Conservation (phyloP, 2,113 vertebrate species). For the Ivindomyrus marchei region DNA sequence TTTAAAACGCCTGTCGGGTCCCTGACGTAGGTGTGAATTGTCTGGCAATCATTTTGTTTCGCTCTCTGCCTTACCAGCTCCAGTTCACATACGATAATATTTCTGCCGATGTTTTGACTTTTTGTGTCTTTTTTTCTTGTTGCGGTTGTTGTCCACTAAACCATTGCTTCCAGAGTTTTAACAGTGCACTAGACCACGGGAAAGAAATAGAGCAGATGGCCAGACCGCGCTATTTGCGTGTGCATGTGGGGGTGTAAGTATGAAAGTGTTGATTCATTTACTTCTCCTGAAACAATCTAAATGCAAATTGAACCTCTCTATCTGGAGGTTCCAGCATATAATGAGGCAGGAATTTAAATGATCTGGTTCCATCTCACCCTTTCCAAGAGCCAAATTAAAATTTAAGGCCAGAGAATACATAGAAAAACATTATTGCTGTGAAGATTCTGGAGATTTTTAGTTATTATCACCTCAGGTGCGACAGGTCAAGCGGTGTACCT, state of each 20-base stretch:
- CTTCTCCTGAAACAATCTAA: constrained; percentile 69
- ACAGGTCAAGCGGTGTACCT: background rate
- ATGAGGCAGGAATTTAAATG: constrained; percentile 68
- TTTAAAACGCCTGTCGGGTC: background rate
- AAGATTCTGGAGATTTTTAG: constrained; percentile 11
- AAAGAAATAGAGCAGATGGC: constrained; percentile 3
- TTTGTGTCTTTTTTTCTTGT: background rate
- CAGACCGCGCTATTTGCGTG: constrained; percentile 2
- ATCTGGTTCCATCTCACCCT: constrained; percentile 53
- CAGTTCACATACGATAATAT: background rate
- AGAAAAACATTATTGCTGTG: constrained; percentile 44
- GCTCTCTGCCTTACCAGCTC: background rate
- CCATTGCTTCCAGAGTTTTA: background rate
- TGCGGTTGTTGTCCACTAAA: background rate
- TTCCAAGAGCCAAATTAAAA: constrained; percentile 54
- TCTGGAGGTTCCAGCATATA: constrained; percentile 62
- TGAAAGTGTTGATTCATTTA: constrained; percentile 64
- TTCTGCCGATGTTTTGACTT: background rate
- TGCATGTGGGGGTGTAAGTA: constrained; percentile 29
- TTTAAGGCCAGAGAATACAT: constrained; percentile 47
- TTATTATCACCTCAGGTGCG: background rate
- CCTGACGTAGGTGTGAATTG: background rate
- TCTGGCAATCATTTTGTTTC: background rate
- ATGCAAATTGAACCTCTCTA: constrained; percentile 70
- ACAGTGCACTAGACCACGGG: constrained; percentile 6